phyloP scores from a whole-genome alignment of 2,888 invertebrate genomes.

The Hirtodrosophila confusa region DNA sequence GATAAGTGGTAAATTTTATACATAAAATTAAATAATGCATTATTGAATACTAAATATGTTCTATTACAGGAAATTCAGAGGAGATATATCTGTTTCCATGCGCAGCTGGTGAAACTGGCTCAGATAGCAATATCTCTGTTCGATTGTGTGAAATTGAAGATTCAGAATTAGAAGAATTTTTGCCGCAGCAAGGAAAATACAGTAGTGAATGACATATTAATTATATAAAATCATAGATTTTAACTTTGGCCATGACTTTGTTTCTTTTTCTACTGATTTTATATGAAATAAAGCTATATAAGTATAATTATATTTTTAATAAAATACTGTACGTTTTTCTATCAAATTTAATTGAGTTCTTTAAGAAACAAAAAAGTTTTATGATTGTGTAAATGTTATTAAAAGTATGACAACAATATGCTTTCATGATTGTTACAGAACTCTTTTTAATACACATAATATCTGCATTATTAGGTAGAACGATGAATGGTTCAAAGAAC shows the following conservation, averaged over 20 bases:
- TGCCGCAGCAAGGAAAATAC: constrained; percentile 60
- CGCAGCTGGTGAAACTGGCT: constrained; percentile 83
- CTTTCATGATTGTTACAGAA: background rate
- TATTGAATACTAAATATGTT: background rate
- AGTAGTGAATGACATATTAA: constrained; percentile 67
- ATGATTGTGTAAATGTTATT: too few relatives aligned
- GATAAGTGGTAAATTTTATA: constrained; percentile 56
- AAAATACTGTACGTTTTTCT: constrained; percentile 36
- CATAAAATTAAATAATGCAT: background rate
- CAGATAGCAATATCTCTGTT: constrained; percentile 94
- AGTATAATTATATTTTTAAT: constrained; percentile 44
- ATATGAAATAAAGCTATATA: constrained; percentile 62
- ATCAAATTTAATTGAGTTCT: background rate
- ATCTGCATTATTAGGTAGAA: too few relatives aligned
- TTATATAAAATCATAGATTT: constrained; percentile 59
- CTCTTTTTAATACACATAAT: too few relatives aligned
- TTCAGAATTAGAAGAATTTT: constrained; percentile 89
- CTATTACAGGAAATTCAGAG: constrained; percentile 86
- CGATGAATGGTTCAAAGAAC: too few relatives aligned
- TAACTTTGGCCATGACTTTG: constrained; percentile 58
- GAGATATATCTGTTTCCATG: constrained; percentile 84
- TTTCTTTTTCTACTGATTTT: constrained; percentile 75
- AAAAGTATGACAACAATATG: too few relatives aligned
- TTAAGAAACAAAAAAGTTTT: too few relatives aligned
- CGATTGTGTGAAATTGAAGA: constrained; percentile 97